A percentile compares a stretch with the other conserved stretches of the same genome.
Conservation (phyloP, 2,113 vertebrate species). For the Protobothrops flavoviridis region DNA sequence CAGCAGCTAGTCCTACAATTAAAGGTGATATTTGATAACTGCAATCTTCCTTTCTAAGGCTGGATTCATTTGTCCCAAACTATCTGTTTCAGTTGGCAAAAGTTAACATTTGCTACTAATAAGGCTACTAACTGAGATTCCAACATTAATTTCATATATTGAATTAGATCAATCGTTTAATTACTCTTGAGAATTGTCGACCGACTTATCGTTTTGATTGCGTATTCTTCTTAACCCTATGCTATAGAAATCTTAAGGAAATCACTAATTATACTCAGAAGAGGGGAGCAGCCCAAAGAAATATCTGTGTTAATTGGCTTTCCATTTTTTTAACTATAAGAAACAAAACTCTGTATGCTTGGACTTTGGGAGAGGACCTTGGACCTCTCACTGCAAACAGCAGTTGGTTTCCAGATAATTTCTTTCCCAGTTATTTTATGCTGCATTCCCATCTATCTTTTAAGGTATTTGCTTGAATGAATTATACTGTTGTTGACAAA, state of each 20-base stretch:
- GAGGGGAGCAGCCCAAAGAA: neutral
- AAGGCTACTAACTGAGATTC: neutral
- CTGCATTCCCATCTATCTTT: neutral
- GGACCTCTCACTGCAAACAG: neutral
- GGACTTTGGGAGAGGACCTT: neutral
- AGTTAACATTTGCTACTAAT: neutral
- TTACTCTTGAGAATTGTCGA: neutral
- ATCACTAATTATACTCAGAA: neutral
- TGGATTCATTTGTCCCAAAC: neutral
- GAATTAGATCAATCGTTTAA: neutral
- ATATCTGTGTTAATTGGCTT: neutral
- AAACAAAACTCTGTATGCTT: neutral
- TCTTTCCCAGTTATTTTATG: neutral
- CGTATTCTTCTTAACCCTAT: neutral
- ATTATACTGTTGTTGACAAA: neutral
- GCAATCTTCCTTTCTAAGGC: neutral
- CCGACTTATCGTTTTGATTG: neutral
- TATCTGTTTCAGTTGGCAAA: neutral
- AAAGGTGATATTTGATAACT: neutral
- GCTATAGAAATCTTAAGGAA: neutral
- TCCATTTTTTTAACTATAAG: neutral
- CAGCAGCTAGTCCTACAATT: neutral
- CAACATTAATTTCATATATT: neutral
- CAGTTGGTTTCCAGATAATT: neutral
- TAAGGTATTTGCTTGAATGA: neutral